These are phyloP conservation scores for Dysmachus trigonus DNA, from an alignment of 2,888 invertebrate species.

Conservation along the genomic window DNA sequence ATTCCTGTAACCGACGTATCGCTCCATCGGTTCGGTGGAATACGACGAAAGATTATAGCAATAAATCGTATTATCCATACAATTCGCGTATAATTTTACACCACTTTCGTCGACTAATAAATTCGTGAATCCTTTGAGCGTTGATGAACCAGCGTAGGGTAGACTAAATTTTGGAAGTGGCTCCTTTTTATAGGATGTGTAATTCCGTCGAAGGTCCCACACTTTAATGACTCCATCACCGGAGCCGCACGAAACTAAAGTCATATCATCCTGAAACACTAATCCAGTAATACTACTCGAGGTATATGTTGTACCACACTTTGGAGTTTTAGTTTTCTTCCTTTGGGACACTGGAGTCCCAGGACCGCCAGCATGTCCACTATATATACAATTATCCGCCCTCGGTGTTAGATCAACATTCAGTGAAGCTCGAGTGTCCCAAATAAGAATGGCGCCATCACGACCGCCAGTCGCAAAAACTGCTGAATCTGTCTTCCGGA, in stretches of 20 bases:
- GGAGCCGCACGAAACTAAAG: slow-evolving; percentile 85
- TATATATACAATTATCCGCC: slow-evolving; percentile 76
- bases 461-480: slow-evolving; percentile 89
- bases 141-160: slow-evolving; percentile 77
- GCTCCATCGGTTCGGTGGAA: slow-evolving; percentile 71
- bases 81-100: slow-evolving; percentile 81
- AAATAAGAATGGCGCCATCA: slow-evolving; percentile 86
- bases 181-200: slow-evolving; percentile 73
- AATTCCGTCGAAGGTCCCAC: slow-evolving; percentile 88
- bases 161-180: slow-evolving; percentile 77
- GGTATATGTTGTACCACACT: slow-evolving; percentile 65
- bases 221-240: slow-evolving; percentile 87
- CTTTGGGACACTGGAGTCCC: slow-evolving; percentile 69
- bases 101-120: slow-evolving; percentile 76
- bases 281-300: slow-evolving; percentile 84
- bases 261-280: slow-evolving; percentile 80
- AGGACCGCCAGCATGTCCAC: slow-evolving; percentile 62
- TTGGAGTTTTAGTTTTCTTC: slow-evolving; percentile 63
- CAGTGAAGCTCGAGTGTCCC: slow-evolving; percentile 76
- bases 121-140: slow-evolving; percentile 79
- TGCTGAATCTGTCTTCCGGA: slow-evolving; percentile 74
- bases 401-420: slow-evolving; percentile 65
- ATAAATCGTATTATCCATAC: slow-evolving; percentile 87
- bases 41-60: slow-evolving; percentile 82
- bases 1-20: slow-evolving; percentile 79